Base-by-base conservation (phyloP, 2,888 invertebrate genomes). In the Xylocampa areola region DNA sequence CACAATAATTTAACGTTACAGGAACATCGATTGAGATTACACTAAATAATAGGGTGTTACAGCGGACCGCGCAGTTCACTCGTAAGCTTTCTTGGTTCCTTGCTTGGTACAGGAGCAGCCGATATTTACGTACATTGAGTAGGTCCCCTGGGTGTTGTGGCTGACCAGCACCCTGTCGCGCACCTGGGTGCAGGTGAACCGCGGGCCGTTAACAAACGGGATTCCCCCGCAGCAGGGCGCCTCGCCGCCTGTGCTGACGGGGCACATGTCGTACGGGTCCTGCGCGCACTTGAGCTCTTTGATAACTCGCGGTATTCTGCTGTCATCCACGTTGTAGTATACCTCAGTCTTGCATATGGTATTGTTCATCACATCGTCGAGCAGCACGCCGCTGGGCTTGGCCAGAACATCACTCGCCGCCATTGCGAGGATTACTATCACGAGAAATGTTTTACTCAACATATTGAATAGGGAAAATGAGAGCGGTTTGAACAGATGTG, bases 271-370 rank as follows among this genome's bases (percentile, higher is more conserved):
- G 53, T 69, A 48, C 2, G 82, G 80, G 8, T 73, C 68, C 11
- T 65, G 62, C 17, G 71, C 81, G 66, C 89, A 89, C 63, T 65
- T 69, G 41, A 89, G 67, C 70, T 79, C 72, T 69, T 88, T 88
- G 67, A 89, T 89, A 43, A 73, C 64, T 16, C 76, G 78, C 54
- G 89, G 89, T 49, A 85, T 73, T 10, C 89, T 78, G 19, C 70
- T 58, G 6, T 63, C 53, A 71, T 86, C 48, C 8, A 59, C 68
- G 76, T 88, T 77, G 55, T 75, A 68, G 4, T 61, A 62, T 64
- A 86, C 80, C 33, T 21, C 45, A n/a, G 63, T 59, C n/a, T 53
- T 55, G 32, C 77, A 76, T 32, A 77, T 61, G 27, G 68, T 60
- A 35, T 49, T 47, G 37, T 59, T 11, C 17, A 21, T 36, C 17